Evolutionary conservation across 2,797 vertebrate species (phyloP).

Genomic region (Halcyon leucocephala): DNA sequence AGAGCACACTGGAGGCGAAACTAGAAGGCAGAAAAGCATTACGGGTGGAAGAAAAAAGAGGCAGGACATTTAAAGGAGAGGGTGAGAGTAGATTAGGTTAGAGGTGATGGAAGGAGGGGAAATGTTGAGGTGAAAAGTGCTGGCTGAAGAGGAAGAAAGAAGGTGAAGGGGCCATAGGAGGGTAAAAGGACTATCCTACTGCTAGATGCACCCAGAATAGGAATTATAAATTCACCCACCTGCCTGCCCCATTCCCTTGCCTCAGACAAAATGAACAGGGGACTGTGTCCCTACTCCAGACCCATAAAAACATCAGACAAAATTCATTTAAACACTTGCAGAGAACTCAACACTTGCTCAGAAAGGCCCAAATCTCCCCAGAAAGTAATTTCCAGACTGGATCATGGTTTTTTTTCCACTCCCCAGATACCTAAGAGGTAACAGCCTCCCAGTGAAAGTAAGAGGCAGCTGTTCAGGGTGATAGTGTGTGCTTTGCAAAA

Average conservation of each 20-base stretch:
- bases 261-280: background rate
- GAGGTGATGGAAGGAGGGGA: background rate
- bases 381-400: background rate
- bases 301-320: background rate
- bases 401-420: background rate
- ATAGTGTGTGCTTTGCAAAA: background rate
- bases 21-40: background rate
- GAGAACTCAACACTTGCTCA: background rate
- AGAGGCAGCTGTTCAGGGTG: background rate
- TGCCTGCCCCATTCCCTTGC: fast-evolving
- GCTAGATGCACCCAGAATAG: background rate
- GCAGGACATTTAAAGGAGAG: background rate
- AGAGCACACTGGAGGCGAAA: background rate
- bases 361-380: background rate
- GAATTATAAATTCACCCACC: background rate
- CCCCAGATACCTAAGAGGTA: background rate
- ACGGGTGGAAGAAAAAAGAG: background rate
- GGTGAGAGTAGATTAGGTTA: background rate
- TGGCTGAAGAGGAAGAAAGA: background rate
- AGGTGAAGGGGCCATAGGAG: background rate
- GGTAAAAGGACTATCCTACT: background rate
- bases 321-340: background rate
- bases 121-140: background rate
- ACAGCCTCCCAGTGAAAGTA: background rate
- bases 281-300: background rate